phyloP scores from a whole-genome alignment of 2,888 invertebrate species.

The Caenorhabditis sinica region DNA sequence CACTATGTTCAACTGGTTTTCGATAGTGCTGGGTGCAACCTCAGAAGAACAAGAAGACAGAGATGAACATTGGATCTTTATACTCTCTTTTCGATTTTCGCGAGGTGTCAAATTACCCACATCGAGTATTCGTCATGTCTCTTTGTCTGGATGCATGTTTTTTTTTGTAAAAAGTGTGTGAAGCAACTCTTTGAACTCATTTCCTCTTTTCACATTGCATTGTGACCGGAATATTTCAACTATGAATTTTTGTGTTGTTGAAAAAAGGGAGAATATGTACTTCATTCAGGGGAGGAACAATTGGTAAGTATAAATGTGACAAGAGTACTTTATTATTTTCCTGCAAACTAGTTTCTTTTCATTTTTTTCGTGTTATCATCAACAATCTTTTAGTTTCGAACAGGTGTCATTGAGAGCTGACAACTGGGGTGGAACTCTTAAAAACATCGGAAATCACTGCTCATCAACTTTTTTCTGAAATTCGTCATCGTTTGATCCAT shows the following conservation, averaged over 20 bases:
- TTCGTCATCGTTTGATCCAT: too few relatives aligned
- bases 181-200: conserved; percentile 1
- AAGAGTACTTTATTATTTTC: too few relatives aligned
- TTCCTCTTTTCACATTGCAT: neutral
- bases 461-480: too few relatives aligned
- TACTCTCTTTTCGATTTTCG: conserved; percentile 4
- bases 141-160: conserved; percentile 17
- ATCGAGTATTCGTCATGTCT: conserved; percentile 10
- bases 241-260: too few relatives aligned
- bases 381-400: neutral
- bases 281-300: too few relatives aligned
- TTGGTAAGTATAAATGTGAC: too few relatives aligned
- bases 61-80: conserved; percentile 21
- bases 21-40: too few relatives aligned
- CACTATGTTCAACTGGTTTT: too few relatives aligned
- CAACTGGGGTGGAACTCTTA: neutral
- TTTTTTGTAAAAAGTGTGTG: conserved; percentile 7
- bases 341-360: neutral
- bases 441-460: neutral
- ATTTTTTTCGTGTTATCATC: neutral
- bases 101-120: conserved; percentile 15
- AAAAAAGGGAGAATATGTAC: too few relatives aligned
- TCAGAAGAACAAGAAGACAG: neutral
- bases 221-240: neutral
- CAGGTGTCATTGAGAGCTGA: neutral